A percentile compares a stretch with the other conserved stretches of the same genome.
Conservation (phyloP, 1,140 invertebrate species). For the Sinella curviseta region DNA sequence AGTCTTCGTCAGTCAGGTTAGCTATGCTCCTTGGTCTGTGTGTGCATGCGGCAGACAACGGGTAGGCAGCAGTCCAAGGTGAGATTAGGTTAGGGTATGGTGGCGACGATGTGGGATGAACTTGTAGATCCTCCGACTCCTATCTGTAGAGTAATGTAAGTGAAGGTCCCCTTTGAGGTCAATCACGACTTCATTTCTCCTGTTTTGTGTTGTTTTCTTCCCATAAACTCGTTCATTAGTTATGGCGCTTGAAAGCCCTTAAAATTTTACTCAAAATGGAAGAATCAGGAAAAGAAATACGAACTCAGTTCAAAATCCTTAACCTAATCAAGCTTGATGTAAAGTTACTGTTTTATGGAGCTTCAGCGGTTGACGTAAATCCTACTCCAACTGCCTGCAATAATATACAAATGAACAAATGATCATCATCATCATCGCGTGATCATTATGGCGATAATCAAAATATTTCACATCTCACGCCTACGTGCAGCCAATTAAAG, state of each 20-base stretch:
- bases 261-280: neutral
- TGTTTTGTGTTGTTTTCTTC: neutral
- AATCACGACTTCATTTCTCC: neutral
- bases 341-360: too few relatives aligned
- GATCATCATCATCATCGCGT: neutral
- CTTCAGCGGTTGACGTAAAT: too few relatives aligned
- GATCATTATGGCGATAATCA: constrained; percentile 2
- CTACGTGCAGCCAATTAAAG: constrained; percentile 17
- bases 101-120: constrained; percentile 3
- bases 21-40: too few relatives aligned
- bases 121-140: too few relatives aligned
- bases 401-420: neutral
- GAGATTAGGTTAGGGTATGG: neutral
- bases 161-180: constrained; percentile 26
- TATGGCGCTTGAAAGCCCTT: neutral
- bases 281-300: too few relatives aligned
- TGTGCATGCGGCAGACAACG: neutral
- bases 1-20: neutral
- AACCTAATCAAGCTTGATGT: too few relatives aligned
- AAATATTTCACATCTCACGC: constrained; percentile 17
- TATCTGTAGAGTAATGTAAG: too few relatives aligned
- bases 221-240: neutral
- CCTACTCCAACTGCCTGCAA: too few relatives aligned
- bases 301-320: too few relatives aligned
- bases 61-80: neutral